phyloP scores from a whole-genome alignment of 2,797 vertebrate genomes.

The Sebastolobus alascanus region DNA sequence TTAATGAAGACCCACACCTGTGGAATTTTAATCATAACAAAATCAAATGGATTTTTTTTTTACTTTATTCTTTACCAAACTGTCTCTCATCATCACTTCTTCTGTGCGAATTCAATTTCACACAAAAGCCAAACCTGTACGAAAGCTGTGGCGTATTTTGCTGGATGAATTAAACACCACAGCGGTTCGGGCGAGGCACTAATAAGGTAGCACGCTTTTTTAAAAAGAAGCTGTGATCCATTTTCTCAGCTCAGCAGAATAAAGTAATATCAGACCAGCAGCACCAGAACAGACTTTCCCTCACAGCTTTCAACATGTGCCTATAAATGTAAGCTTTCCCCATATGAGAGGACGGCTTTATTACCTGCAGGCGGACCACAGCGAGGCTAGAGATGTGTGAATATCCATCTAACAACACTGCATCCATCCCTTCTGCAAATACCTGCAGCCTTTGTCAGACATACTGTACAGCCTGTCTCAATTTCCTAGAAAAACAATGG shows the following conservation, averaged over 20 bases:
- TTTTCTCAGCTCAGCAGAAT: slow-evolving; percentile 15
- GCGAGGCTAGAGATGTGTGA: neutral
- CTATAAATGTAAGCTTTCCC: slow-evolving; percentile 10
- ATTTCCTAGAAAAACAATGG: neutral
- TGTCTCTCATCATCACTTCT: neutral
- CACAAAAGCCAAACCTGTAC: slow-evolving; percentile 9
- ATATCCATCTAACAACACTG: neutral
- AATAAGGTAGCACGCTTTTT: slow-evolving; percentile 7
- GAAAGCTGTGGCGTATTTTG: neutral
- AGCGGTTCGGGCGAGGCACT: neutral
- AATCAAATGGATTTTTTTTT: neutral
- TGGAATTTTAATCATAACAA: slow-evolving; percentile 3
- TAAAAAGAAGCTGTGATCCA: neutral
- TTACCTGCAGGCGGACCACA: slow-evolving; percentile 12
- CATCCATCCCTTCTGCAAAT: slow-evolving; percentile 1
- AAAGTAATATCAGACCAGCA: slow-evolving; percentile 24
- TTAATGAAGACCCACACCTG: slow-evolving; percentile 10
- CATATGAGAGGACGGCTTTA: slow-evolving; percentile 5
- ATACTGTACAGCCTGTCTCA: neutral
- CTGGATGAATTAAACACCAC: slow-evolving; percentile 8
- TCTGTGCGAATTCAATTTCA: slow-evolving; percentile 16
- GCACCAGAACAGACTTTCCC: slow-evolving; percentile 25
- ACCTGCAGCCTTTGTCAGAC: neutral
- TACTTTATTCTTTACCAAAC: neutral
- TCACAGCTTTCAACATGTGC: slow-evolving; percentile 19